Base-by-base conservation (phyloP, 2,888 invertebrate species). In the Dioctria rufipes region DNA sequence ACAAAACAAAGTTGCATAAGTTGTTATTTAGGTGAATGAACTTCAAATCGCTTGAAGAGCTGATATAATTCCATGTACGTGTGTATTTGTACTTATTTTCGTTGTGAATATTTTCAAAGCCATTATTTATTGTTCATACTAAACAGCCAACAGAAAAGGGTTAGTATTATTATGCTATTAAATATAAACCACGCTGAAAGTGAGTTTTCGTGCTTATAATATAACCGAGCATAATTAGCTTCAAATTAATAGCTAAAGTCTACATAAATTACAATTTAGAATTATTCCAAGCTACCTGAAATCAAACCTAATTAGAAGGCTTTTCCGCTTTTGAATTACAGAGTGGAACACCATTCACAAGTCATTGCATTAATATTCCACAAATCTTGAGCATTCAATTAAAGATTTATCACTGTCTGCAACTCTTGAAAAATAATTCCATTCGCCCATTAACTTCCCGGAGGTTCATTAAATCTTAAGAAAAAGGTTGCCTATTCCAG, bases 381-480 rank as follows among this genome's bases (percentile, higher is more conserved):
- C 54, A 4, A 11, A 54, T 54, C 11, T 54, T 54, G 54, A 54
- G 9, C 4, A 54, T 54, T 54, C 54, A 54, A 54, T 54, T 54
- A 54, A n/a, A n/a, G 54, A 54, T 54, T 54, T n/a, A 54, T 54
- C 54, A 54, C 54, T 54, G 54, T 11, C 54, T 54, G 54, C 11
- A 54, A 54, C 6, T 54, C 54, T n/a, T 54, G 11, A 54, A 54
- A 54, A 54, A 54, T 54, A 54, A 6, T 6, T 54, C 54, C 4
- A 54, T 3, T 3, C 54, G n/a, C 8, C 54, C 54, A 54, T 54
- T 54, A 54, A 54, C 54, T 54, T 54, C 11, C 54, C 3, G n/a
- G 54, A n/a, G 4, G 2, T 54, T 54, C 54, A 54, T 54, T 54
- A 54, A 11, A 11, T 54, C 54, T 54, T 54, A 11, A 54, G 54